phyloP scores from a whole-genome alignment of 1,140 invertebrate genomes.

The Macrobrachium rosenbergii region DNA sequence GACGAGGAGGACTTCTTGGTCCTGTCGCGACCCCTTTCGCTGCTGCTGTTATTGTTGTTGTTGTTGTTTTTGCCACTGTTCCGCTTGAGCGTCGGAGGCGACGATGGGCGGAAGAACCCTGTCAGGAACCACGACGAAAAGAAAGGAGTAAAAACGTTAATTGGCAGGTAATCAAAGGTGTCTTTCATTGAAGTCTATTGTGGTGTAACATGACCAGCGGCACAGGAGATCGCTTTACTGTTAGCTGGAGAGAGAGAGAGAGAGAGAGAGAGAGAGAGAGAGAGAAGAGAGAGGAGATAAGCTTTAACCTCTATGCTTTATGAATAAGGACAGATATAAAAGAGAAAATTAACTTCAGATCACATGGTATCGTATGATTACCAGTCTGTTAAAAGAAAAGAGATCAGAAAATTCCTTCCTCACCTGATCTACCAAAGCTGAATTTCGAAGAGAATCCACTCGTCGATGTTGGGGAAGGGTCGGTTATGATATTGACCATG shows the following conservation, averaged over 20 bases:
- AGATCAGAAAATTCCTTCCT: not conserved
- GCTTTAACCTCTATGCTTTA: not conserved
- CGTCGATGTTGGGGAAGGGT: not conserved
- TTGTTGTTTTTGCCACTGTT: not conserved
- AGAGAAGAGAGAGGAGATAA: constrained; percentile 5
- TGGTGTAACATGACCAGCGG: too few species aligned
- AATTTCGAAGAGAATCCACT: constrained; percentile 23
- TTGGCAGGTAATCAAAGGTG: not conserved
- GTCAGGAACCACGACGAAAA: not conserved
- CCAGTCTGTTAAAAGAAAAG: not conserved
- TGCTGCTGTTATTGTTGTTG: not conserved
- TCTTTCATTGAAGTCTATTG: too few species aligned
- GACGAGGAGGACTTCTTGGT: constrained; percentile 48
- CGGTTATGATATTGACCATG: not conserved
- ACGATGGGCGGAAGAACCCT: constrained; percentile 62
- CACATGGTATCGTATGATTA: too few species aligned
- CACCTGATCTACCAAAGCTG: constrained; percentile 49
- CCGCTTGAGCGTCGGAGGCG: constrained; percentile 48
- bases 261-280: constrained; percentile 17
- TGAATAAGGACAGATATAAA: not conserved
- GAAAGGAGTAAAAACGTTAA: not conserved
- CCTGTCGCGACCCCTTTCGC: constrained; percentile 40
- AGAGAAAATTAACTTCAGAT: not conserved
- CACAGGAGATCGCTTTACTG: not conserved
- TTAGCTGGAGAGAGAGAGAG: not conserved